Base-by-base conservation (phyloP, 2,113 vertebrate genomes). In the Xyliphius kryptos region DNA sequence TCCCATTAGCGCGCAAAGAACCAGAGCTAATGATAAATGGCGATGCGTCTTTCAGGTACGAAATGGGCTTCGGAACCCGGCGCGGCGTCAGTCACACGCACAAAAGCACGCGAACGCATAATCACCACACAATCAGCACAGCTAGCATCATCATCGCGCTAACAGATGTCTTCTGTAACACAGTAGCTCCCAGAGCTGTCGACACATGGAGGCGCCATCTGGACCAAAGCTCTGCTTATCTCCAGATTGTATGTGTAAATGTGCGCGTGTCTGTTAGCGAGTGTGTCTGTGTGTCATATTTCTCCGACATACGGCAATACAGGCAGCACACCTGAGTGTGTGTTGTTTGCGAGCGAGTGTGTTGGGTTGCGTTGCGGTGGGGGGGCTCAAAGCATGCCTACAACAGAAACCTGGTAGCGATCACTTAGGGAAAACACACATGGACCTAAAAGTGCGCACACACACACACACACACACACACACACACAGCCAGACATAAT, bases 81-180 rank as follows among this genome's bases (percentile, higher is more conserved):
- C 74, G 67, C 6, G 63, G 69, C 68, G 70, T 66, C 61, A 68
- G 52, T 61, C 61, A 64, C 61, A 51, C 56, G 56, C 51, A 51
- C 66, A 64, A 44, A 60, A 15, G 47, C 51, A 61, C 60, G 41
- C 50, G 13, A 43, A 15, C 40, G 43, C 70, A 61, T 74, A 61
- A 53, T 5, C 67, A 70, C 68, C 69, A 61, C 73, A 56, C 51
- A 47, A 77, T 63, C 74, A 80, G 78, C 77, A 64, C 68, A 61
- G 69, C 61, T 68, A 63, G 65, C 66, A 70, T 78, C 79, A 80
- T 78, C 83, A 83, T 75, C 80, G 79, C 74, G 76, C 77, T 82
- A 89, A 82, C 87, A 89, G 87, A 89, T 89, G 86, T 87, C 85
- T 84, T 83, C 85, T 82, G 86, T 87, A 87, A 87, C 87, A 83